Base-by-base conservation (phyloP, 2,888 invertebrate genomes). In the Agrotis exclamationis region DNA sequence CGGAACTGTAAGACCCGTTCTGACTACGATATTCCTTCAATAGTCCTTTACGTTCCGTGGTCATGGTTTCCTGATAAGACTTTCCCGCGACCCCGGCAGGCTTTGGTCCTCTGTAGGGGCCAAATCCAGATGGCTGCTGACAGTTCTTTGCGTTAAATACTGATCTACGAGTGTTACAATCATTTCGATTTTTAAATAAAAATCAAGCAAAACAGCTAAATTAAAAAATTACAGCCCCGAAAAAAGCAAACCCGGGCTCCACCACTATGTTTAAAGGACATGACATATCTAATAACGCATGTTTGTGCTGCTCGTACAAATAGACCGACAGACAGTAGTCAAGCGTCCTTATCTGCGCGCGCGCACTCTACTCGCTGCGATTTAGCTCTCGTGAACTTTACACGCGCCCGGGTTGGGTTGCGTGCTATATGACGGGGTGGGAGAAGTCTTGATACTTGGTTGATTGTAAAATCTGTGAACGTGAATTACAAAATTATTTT, bases 281-380 rank as follows among this genome's bases (percentile, higher is more conserved):
- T 47, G 62, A 68, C 67, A 80, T 64, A 71, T 54, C 79, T 75
- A 66, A 80, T 73, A 70, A 71, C 67, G 63, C 64, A 65, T 82
- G 80, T 83, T 82, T 74, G 70, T 74, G 56, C 48, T 20, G 28
- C 60, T 39, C 59, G 62, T 63, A 71, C 75, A 82, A 82, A 82
- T 64, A 84, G 62, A 69, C 70, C 63, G 66, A 75, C 78, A 80
- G 71, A 82, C 82, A 76, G 76, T 77, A 82, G 83, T 85, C 80
- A 67, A 89, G 87, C 78, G 83, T 66, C 70, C 78, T 82, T 76
- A 83, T 82, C 80, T 83, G 82, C 85, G 84, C 79, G 84, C 76
- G 86, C 76, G 85, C 79, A 85, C 85, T 87, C 81, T 79, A 76
- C 70, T 71, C 48, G 69, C 74, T 70, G 71, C 75, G 76, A 77